Evolutionary conservation across 2,888 invertebrate genomes (phyloP), one percentile per base, ranked within the genome.

Genomic region (Eudasyphora cyanicolor): DNA sequence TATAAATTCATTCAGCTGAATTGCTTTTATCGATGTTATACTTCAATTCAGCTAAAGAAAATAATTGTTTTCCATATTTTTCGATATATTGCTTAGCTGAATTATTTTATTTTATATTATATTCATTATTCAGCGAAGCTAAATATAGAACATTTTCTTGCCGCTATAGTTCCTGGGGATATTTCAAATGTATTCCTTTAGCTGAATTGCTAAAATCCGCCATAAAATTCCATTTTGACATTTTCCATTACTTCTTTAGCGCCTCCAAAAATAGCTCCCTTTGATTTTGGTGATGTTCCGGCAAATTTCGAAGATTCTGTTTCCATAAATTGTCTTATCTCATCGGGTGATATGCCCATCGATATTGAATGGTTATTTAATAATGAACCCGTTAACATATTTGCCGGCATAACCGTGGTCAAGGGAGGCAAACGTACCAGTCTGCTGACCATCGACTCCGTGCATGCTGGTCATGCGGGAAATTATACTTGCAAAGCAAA

Each of bases 181-280:
- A 14, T 71, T 10, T 6, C 1, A 74, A 42, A n/a, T 5, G 21
- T 17, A n/a, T n/a, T n/a, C n/a, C n/a, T 17, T 49, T 60, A 64
- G 49, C 64, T 82, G 71, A 76, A 73, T 79, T 27, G n/a, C n/a
- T n/a, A n/a, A n/a, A n/a, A n/a, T n/a, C n/a, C n/a, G n/a, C n/a
- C n/a, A n/a, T n/a, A 57, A 5, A 24, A 42, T 49, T 54, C 17
- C 42, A 14, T 10, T 3, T 8, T 38, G 38, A 3, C 38, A 6
- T 38, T 45, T 62, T 62, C 32, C 29, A 24, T 71, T 21, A 49
- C 14, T 54, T 2, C n/a, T 79, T 54, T 84, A 96, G 97, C 95
- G 93, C 94, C 95, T 90, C 96, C 96, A 84, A 95, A 95, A 93
- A 94, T 96, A 90, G 94, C 94, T 88, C 95, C 95, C 86, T 96